phyloP scores from a whole-genome alignment of 2,113 vertebrate genomes.

The Colinus virginianus region DNA sequence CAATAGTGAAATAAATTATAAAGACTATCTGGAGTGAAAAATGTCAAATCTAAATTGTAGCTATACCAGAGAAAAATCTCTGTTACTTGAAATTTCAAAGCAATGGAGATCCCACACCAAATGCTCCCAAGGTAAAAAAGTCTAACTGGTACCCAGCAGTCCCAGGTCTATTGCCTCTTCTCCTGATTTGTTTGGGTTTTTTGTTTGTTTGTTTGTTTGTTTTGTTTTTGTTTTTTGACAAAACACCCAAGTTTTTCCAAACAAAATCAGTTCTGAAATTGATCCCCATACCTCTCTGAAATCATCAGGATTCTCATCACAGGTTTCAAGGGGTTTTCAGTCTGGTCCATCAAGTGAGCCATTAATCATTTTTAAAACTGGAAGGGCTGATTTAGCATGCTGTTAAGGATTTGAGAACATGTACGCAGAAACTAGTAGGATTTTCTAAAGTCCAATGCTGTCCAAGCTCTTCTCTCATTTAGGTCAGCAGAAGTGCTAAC shows the following conservation, averaged over 20 bases:
- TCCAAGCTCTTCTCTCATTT: neutral
- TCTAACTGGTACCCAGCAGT: neutral
- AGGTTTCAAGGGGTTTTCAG: neutral
- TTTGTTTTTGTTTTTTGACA: neutral
- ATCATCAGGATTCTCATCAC: neutral
- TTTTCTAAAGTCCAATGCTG: neutral
- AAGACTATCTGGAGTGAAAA: neutral
- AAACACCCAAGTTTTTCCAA: neutral
- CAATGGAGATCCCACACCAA: neutral
- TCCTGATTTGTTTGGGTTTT: neutral
- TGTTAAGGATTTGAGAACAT: neutral
- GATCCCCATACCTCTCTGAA: neutral
- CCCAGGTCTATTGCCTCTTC: neutral
- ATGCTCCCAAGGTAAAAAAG: neutral
- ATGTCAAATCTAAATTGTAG: neutral
- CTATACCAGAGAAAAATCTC: neutral
- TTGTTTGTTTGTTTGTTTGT: too few species aligned
- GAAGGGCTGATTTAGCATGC: neutral
- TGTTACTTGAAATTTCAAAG: neutral
- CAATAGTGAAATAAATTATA: neutral
- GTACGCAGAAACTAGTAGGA: neutral
- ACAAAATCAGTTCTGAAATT: neutral
- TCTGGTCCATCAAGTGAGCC: neutral
- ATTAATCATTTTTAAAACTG: neutral
- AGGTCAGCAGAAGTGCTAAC: neutral